These are phyloP conservation scores for Campylomormyrus tamandua DNA, from an alignment of 2,113 vertebrate species.

Conservation along the genomic window DNA sequence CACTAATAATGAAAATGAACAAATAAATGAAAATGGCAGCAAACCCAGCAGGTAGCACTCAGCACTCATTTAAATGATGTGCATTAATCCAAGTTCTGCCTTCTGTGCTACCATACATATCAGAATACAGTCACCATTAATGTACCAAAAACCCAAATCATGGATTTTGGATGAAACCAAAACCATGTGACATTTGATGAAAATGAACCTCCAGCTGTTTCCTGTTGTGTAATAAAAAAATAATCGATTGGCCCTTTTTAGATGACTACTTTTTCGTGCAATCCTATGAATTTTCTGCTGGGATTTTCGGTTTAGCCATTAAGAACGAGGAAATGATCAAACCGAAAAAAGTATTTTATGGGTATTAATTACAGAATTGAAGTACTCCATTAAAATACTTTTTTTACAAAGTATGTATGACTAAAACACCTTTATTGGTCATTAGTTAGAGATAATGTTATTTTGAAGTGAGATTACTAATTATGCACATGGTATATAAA, in stretches of 20 bases:
- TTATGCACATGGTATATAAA: not conserved
- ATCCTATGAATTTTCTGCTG: not conserved
- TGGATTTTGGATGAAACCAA: not conserved
- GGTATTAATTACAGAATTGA: not conserved
- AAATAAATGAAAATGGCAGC: too few species aligned
- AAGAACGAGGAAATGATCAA: not conserved
- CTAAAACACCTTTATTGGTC: not conserved
- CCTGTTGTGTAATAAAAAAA: not conserved
- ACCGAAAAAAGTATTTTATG: not conserved
- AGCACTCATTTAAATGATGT: not conserved
- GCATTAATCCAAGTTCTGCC: not conserved
- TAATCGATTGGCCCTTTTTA: slow-evolving; percentile 4
- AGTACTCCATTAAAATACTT: not conserved
- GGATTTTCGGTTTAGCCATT: not conserved
- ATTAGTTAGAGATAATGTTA: not conserved
- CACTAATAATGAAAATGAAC: too few species aligned
- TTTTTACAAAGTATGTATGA: too few species aligned
- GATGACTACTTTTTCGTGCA: not conserved
- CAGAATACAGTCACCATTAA: not conserved
- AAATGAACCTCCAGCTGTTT: not conserved
- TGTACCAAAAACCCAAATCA: too few species aligned
- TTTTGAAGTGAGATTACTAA: slow-evolving; percentile 3
- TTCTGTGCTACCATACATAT: not conserved
- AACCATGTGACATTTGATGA: not conserved
- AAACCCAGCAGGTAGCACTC: not conserved